Conservation (phyloP, 2,113 vertebrate genomes). For the Conger conger region DNA sequence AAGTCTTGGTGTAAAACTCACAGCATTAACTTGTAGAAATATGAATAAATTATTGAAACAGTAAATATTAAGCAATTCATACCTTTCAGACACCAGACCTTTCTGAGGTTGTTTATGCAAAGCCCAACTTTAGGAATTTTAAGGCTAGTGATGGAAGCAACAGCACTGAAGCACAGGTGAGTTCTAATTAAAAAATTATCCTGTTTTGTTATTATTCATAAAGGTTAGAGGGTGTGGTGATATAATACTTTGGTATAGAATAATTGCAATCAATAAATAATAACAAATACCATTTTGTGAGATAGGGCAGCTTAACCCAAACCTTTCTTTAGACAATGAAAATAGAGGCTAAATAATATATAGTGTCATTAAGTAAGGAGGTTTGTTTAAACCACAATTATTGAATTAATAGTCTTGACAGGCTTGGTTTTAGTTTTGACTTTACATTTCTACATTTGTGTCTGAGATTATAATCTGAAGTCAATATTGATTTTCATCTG, state of each 20-base stretch:
- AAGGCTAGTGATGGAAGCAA: neutral
- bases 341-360: neutral
- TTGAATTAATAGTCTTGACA: neutral
- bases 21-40: neutral
- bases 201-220: neutral
- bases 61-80: neutral
- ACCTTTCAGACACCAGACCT: neutral
- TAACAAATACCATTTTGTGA: no score
- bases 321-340: no score
- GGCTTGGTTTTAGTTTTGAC: neutral
- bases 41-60: neutral
- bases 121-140: neutral
- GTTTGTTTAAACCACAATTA: neutral
- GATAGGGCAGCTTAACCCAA: no score
- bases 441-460: neutral
- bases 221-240: neutral
- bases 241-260: neutral
- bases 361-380: neutral
- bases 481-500: neutral
- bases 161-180: neutral
- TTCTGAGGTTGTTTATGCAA: neutral
- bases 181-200: neutral
- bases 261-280: no score
- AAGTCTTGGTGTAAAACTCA: no score
- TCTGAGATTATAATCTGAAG: neutral